Evolutionary conservation across 2,113 vertebrate genomes (phyloP), one percentile per base, ranked within the genome.

Genomic region (Notechis scutatus): DNA sequence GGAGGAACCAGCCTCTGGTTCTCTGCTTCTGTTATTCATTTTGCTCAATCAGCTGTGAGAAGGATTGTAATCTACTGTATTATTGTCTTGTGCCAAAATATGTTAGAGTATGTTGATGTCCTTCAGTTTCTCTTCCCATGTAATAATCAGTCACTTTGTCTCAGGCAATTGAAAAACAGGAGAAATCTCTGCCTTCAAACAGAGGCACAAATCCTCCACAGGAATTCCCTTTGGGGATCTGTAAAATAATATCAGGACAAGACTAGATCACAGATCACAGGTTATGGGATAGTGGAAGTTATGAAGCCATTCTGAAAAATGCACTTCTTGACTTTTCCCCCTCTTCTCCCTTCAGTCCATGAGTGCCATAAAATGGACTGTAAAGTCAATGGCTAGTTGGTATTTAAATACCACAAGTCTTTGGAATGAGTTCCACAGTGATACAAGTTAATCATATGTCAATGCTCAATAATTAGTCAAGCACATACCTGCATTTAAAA

Each of bases 401-500:
- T 98, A 97, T 98, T 98, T 98, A 98, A 98, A 98, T 98, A 97
- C 94, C 97, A 97, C 97, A 97, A 97, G 94, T 97, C 96, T 98
- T 98, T 97, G 96, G 92, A 94, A 92, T 94, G 94, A 96, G 94
- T 97, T 97, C 97, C 97, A 94, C 92, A 94, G 95, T 93, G 95
- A 93, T 94, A 95, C 96, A 96, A 96, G 98, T 98, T 97, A 98
- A 96, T 98, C 98, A 98, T 96, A 96, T 98, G 95, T 97, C 98
- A 97, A 98, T 97, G 97, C 97, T 97, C 96, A 97, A 94, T 96
- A 96, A 97, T 96, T 96, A 97, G 96, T 97, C 97, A 98, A 96
- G 97, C 96, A 96, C 97, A 96, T 97, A 97, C 93, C 92, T 93
- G 87, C 91, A 92, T 97, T 96, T 95, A 96, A 95, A 96, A 97